Conservation (phyloP, 1,140 invertebrate species). For the Proales similis region DNA sequence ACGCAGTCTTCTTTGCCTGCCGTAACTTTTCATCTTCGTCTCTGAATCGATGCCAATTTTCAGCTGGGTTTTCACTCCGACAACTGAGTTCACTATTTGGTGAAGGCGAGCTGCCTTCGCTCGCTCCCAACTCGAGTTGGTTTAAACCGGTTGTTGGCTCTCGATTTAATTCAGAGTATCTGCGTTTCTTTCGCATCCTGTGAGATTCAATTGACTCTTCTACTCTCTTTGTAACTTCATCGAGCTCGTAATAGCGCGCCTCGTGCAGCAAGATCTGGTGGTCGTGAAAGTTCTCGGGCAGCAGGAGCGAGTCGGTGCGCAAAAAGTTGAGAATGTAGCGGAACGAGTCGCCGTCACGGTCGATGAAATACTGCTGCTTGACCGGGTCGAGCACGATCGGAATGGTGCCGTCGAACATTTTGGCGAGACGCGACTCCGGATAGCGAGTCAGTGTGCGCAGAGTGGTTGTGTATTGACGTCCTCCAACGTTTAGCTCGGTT, state of each 20-base stretch:
- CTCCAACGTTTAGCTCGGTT: constrained; percentile 46
- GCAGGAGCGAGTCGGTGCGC: constrained; percentile 4
- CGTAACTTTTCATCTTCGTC: too few relatives aligned
- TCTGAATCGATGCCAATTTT: too few relatives aligned
- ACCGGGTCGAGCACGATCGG: constrained; percentile 46
- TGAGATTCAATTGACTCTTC: constrained; percentile 30
- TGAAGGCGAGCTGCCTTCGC: too few relatives aligned
- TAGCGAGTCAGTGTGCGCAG: constrained; percentile 45
- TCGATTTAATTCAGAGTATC: too few relatives aligned
- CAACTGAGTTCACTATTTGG: too few relatives aligned
- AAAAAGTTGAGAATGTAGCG: constrained; percentile 37
- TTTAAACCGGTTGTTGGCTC: too few relatives aligned
- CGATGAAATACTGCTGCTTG: constrained; percentile 44
- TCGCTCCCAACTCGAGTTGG: too few relatives aligned
- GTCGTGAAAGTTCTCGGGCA: constrained; percentile 34
- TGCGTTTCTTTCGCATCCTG: too few relatives aligned
- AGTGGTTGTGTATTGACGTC: constrained; percentile 46
- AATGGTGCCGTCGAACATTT: constrained; percentile 50
- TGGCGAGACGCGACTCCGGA: constrained; percentile 45
- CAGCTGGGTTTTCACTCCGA: too few relatives aligned
- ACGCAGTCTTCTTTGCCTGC: too few relatives aligned
- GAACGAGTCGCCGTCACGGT: constrained; percentile 33
- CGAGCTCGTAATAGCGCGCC: constrained; percentile 26
- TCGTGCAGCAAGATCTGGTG: constrained; percentile 12
- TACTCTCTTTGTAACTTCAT: constrained; percentile 25